Percentiles rank a stretch among this genome's conserved stretches.
phyloP scores from a whole-genome alignment of 2,888 invertebrate species.

The Cecidostiba fungosa region DNA sequence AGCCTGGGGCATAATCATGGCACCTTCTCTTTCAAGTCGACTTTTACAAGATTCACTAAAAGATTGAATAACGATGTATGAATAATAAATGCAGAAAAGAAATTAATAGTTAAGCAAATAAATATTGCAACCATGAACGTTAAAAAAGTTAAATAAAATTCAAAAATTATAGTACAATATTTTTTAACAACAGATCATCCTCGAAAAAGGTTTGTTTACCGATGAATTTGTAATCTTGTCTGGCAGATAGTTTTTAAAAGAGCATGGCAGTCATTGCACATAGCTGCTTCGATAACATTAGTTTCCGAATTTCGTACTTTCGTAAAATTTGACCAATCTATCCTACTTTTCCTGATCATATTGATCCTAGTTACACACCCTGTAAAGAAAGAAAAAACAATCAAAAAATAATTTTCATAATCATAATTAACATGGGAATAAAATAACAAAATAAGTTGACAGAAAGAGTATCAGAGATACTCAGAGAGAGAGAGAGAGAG shows the following conservation, averaged over 20 bases:
- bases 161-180: slow-evolving; percentile 4
- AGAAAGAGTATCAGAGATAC: too few species aligned
- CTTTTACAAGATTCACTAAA: slow-evolving; percentile 11
- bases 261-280: too few species aligned
- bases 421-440: too few species aligned
- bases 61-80: background rate
- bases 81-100: background rate
- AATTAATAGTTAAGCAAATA: background rate
- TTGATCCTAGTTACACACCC: background rate
- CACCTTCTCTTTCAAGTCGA: background rate
- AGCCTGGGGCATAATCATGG: background rate
- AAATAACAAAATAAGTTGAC: too few species aligned
- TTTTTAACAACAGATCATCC: background rate
- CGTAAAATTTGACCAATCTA: background rate
- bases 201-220: background rate
- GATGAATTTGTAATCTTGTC: too few species aligned
- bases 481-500: too few species aligned
- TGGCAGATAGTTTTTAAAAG: too few species aligned
- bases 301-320: too few species aligned
- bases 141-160: background rate
- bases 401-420: too few species aligned
- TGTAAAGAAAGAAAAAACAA: too few species aligned
- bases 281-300: too few species aligned
- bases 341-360: background rate
- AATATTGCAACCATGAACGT: background rate